These are phyloP conservation scores for Chaetura pelagica DNA, from an alignment of 2,113 vertebrate genomes.

Conservation along the genomic window DNA sequence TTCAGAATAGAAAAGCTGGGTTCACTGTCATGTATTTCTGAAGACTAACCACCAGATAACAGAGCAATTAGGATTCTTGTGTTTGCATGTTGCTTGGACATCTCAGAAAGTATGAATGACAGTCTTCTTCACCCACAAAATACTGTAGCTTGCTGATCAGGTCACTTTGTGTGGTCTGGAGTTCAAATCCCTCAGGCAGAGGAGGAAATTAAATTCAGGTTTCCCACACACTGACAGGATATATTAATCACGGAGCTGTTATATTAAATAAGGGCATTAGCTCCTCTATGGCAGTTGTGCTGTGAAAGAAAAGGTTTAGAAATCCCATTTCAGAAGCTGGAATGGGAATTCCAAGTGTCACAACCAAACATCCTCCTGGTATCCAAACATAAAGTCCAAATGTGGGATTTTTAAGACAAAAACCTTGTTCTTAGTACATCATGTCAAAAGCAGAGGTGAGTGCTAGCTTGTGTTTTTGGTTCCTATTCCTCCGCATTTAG, in stretches of 20 bases:
- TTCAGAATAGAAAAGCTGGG: not conserved
- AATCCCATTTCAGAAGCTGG: not conserved
- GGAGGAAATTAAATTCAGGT: conserved; percentile 53
- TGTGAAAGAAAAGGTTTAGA: not conserved
- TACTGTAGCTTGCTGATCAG: not conserved
- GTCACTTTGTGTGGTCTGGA: conserved; percentile 59
- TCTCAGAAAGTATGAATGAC: not conserved
- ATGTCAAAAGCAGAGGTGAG: not conserved
- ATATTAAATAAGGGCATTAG: conserved; percentile 46
- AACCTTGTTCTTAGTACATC: not conserved
- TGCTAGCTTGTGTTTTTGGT: not conserved
- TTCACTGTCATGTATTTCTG: not conserved
- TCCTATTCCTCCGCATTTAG: not conserved
- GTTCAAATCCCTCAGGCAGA: conserved; percentile 43
- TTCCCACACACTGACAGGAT: conserved; percentile 54
- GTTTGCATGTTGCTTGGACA: not conserved
- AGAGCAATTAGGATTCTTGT: not conserved
- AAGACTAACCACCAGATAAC: not conserved
- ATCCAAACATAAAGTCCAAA: not conserved
- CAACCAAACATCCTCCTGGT: not conserved
- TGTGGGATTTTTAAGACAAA: not conserved
- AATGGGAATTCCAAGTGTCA: not conserved
- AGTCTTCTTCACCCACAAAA: not conserved
- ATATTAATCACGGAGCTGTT: conserved; percentile 34
- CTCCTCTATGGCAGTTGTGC: not conserved